These are phyloP conservation scores for Biston betularia DNA, from an alignment of 2,888 invertebrate species.

Conservation along the genomic window DNA sequence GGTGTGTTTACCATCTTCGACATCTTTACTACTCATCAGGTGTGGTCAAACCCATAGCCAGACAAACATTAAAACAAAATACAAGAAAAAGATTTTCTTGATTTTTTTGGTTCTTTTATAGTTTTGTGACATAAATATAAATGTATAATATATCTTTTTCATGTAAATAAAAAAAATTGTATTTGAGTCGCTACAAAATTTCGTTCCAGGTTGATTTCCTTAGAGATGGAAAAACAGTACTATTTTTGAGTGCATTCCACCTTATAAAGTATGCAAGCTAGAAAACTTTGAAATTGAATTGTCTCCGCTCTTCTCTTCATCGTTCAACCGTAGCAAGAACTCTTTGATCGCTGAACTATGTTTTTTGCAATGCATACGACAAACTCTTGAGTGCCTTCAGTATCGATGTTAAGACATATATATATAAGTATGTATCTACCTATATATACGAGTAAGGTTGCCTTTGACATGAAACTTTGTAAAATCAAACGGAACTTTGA, in stretches of 20 bases:
- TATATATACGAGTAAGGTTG: neutral
- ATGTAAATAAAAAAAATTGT: no score
- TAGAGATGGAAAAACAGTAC: neutral
- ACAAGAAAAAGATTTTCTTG: no score
- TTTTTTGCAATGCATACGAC: conserved; percentile 33
- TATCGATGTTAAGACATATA: conserved; percentile 23
- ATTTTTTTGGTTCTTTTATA: no score
- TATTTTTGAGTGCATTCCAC: neutral
- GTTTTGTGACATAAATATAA: no score
- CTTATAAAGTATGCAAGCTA: conserved; percentile 26
- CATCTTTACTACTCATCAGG: no score
- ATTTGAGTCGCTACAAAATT: neutral
- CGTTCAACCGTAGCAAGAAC: conserved; percentile 13
- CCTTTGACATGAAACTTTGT: conserved; percentile 32
- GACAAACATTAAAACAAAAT: no score
- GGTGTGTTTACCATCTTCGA: no score
- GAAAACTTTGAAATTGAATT: conserved; percentile 34
- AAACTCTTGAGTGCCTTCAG: conserved; percentile 41
- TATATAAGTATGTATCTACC: neutral
- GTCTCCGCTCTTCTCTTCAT: conserved; percentile 20
- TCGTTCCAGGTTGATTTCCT: neutral
- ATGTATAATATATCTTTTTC: no score
- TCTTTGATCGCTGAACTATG: conserved; percentile 28
- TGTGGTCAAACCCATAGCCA: no score
- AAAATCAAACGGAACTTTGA: conserved; percentile 21